Conservation (phyloP, 2,797 vertebrate genomes). For the Hemitrygon akajei region DNA sequence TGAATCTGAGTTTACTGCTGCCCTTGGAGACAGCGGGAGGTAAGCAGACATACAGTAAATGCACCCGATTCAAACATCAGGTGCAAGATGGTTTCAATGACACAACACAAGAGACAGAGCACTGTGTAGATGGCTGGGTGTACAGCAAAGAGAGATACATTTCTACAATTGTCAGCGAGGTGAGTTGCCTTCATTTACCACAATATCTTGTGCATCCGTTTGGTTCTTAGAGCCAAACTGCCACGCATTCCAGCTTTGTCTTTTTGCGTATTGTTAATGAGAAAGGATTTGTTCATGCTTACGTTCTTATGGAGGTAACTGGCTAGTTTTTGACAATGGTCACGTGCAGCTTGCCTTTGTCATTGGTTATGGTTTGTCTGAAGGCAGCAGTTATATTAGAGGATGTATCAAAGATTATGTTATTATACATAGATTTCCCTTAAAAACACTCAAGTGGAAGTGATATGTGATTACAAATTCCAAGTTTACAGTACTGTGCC, state of each 20-base stretch:
- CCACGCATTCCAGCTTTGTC: background rate
- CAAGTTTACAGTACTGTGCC: background rate
- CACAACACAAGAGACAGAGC: background rate
- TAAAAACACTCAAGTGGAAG: background rate
- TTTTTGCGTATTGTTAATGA: background rate
- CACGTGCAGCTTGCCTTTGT: background rate
- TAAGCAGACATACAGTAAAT: slow-evolving; percentile 41
- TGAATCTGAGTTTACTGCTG: slow-evolving; percentile 33
- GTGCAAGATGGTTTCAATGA: slow-evolving; percentile 15
- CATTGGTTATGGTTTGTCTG: background rate
- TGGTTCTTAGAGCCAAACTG: background rate
- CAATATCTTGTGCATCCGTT: background rate
- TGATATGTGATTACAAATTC: background rate
- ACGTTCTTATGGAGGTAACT: too few species aligned
- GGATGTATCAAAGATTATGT: background rate
- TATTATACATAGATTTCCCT: background rate
- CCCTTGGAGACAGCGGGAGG: slow-evolving; percentile 30
- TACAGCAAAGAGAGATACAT: slow-evolving; percentile 24
- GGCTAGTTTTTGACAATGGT: background rate
- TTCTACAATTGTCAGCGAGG: slow-evolving; percentile 27
- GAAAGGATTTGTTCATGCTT: background rate
- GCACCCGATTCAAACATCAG: slow-evolving; percentile 41
- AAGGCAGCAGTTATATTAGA: background rate
- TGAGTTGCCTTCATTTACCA: background rate
- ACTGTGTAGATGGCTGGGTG: slow-evolving; percentile 20